phyloP scores from a whole-genome alignment of 2,797 vertebrate genomes.

The Anguilla megastoma region DNA sequence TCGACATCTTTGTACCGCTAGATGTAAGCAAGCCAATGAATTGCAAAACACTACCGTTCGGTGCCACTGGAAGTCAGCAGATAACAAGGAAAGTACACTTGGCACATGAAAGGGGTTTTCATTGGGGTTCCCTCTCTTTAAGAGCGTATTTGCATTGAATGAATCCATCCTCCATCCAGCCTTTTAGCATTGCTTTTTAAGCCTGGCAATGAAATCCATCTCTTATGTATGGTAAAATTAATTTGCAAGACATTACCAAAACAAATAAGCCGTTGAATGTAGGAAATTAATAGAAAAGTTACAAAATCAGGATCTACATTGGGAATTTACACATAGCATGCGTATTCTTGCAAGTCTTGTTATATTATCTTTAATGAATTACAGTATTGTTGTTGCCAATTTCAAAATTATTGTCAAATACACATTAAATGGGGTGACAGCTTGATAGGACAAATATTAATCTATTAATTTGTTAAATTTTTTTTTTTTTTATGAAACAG shows the following conservation, averaged over 20 bases:
- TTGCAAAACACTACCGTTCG: not conserved
- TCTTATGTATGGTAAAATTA: not conserved
- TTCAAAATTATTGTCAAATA: too few species aligned
- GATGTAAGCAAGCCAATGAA: conserved; percentile 18
- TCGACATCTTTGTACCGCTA: conserved; percentile 14
- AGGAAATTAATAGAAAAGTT: not conserved
- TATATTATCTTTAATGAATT: too few species aligned
- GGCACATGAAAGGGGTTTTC: too few species aligned
- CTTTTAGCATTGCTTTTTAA: not conserved
- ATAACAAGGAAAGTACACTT: not conserved
- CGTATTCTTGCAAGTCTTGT: too few species aligned
- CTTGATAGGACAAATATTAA: too few species aligned
- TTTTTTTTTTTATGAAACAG: too few species aligned
- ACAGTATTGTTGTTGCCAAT: too few species aligned
- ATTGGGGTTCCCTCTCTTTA: not conserved
- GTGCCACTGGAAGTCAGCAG: conserved; percentile 29
- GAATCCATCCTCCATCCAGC: not conserved
- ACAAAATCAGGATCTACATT: not conserved
- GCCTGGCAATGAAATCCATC: not conserved
- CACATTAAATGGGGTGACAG: too few species aligned
- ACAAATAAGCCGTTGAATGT: not conserved
- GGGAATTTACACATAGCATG: too few species aligned
- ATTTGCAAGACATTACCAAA: not conserved
- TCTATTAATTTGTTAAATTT: too few species aligned
- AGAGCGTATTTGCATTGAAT: not conserved